Evolutionary conservation across 1,140 invertebrate genomes (phyloP).

Genomic region (Telenomus remus): DNA sequence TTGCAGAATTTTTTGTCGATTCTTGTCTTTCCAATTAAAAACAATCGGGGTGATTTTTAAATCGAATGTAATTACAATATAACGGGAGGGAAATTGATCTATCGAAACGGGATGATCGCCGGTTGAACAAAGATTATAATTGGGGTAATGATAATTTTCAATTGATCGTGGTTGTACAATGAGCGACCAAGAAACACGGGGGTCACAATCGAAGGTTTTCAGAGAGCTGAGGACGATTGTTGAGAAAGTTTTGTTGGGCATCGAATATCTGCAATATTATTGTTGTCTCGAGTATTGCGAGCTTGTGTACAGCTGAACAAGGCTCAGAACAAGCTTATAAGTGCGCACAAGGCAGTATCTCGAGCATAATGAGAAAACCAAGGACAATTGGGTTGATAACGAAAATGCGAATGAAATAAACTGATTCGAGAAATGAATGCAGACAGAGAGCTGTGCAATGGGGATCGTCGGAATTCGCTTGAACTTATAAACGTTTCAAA

Average conservation of each 20-base stretch:
- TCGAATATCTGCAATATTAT: constrained; percentile 42
- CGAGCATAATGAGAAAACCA: constrained; percentile 26
- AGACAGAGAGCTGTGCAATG: too few species aligned
- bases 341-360: constrained; percentile 21
- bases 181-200: constrained; percentile 35
- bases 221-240: constrained; percentile 42
- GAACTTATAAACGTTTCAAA: too few species aligned
- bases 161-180: constrained; percentile 37
- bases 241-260: constrained; percentile 29
- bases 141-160: constrained; percentile 20
- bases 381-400: constrained; percentile 31
- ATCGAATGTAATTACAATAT: too few species aligned
- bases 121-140: constrained; percentile 38
- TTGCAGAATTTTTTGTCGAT: too few species aligned
- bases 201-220: constrained; percentile 44
- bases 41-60: too few species aligned
- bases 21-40: too few species aligned
- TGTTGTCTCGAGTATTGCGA: constrained; percentile 12
- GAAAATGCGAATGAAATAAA: constrained; percentile 22
- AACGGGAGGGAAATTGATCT: too few species aligned
- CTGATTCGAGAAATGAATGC: neutral
- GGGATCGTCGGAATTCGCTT: too few species aligned
- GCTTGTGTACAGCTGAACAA: constrained; percentile 16
- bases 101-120: constrained; percentile 18
- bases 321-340: constrained; percentile 13